phyloP scores from a whole-genome alignment of 1,140 invertebrate species.

The Hesperophylax magnus region DNA sequence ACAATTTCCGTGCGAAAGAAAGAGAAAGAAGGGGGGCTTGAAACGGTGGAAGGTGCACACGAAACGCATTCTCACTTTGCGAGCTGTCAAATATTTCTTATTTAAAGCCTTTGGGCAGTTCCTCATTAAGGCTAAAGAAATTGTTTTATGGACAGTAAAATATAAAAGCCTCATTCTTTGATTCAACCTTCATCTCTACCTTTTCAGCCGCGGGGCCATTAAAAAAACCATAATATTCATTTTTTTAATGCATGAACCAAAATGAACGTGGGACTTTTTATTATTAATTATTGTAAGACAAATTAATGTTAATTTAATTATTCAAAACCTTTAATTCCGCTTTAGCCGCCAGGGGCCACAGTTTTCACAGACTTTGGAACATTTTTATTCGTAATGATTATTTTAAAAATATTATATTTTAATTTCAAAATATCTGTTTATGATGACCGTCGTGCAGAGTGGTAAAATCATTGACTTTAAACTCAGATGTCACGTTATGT shows the following conservation, averaged over 20 bases:
- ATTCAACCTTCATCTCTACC: background rate
- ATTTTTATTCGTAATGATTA: too few species aligned
- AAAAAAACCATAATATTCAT: constrained; percentile 6
- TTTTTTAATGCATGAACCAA: constrained; percentile 29
- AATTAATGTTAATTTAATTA: background rate
- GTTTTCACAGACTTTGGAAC: too few species aligned
- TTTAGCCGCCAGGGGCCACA: too few species aligned
- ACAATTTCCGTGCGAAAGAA: background rate
- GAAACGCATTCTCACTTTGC: constrained; percentile 39
- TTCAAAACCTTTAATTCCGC: too few species aligned
- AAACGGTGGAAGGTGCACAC: constrained; percentile 28
- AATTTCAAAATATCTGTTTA: too few species aligned
- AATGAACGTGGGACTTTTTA: constrained; percentile 29
- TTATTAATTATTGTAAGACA: constrained; percentile 15
- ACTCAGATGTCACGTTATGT: too few species aligned
- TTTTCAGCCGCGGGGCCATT: background rate
- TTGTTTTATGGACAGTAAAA: constrained; percentile 43
- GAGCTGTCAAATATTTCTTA: constrained; percentile 42
- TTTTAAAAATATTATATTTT: too few species aligned
- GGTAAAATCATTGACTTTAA: too few species aligned
- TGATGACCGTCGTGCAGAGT: background rate
- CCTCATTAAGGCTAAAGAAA: constrained; percentile 36
- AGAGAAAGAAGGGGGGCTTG: background rate
- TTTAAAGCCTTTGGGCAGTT: constrained; percentile 39
- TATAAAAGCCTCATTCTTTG: constrained; percentile 24